These are phyloP conservation scores for Meliscaeva auricollis DNA, from an alignment of 2,888 invertebrate species.

Conservation along the genomic window DNA sequence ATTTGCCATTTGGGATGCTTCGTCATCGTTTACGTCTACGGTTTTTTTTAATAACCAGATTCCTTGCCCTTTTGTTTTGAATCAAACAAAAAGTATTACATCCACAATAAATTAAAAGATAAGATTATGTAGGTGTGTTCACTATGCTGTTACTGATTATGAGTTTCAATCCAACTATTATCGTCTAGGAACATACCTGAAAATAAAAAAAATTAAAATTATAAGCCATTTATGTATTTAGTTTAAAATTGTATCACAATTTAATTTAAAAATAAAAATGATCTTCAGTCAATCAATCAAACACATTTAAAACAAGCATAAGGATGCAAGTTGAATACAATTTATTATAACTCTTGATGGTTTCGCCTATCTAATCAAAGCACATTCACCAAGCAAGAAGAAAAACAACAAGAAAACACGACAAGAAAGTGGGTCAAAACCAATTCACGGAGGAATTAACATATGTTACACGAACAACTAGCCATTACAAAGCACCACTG, in stretches of 20 bases:
- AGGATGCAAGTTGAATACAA: neutral
- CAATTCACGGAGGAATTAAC: constrained; percentile 71
- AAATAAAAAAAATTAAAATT: constrained; percentile 48
- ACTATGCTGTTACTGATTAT: constrained; percentile 60
- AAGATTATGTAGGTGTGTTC: constrained; percentile 14
- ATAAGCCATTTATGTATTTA: constrained; percentile 19
- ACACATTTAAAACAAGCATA: neutral
- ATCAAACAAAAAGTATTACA: too few relatives aligned
- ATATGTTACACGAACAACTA: constrained; percentile 65
- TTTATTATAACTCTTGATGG: neutral
- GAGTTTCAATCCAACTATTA: constrained; percentile 24
- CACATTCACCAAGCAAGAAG: constrained; percentile 25
- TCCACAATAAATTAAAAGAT: neutral
- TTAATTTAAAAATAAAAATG: neutral
- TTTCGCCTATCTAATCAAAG: constrained; percentile 24
- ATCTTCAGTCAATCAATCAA: constrained; percentile 47
- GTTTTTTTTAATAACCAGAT: too few relatives aligned
- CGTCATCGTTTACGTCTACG: too few relatives aligned
- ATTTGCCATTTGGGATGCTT: too few relatives aligned
- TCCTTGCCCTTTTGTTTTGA: too few relatives aligned
- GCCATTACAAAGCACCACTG: neutral
- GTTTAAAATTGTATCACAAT: constrained; percentile 16
- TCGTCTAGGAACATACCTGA: constrained; percentile 58
- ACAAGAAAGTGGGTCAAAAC: constrained; percentile 71
- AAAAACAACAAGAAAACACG: constrained; percentile 15